phyloP scores from a whole-genome alignment of 2,888 invertebrate species.

The Scaptomyza tumidula region DNA sequence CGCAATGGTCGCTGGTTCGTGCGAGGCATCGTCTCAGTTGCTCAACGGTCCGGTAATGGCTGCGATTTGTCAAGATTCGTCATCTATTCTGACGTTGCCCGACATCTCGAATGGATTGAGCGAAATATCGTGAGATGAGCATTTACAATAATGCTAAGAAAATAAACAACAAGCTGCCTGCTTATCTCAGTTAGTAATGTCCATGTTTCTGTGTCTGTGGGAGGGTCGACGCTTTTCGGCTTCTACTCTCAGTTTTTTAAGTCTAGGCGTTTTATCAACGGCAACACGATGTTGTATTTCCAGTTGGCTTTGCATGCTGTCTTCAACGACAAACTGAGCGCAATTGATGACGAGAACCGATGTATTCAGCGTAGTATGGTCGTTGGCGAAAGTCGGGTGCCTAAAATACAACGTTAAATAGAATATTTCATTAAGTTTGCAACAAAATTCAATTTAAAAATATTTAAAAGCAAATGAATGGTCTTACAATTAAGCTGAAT shows the following conservation, averaged over 20 bases:
- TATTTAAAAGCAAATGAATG: too few species aligned
- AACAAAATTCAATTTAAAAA: too few species aligned
- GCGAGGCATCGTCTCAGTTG: constrained; percentile 85
- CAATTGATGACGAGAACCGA: too few species aligned
- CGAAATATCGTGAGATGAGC: constrained; percentile 76
- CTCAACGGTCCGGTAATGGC: constrained; percentile 79
- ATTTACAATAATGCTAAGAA: constrained; percentile 3
- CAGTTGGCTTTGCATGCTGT: constrained; percentile 57
- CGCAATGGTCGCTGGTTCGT: constrained; percentile 83
- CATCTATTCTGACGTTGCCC: constrained; percentile 87
- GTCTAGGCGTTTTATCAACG: constrained; percentile 12
- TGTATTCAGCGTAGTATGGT: too few species aligned
- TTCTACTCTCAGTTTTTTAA: constrained; percentile 8
- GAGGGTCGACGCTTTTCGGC: background rate
- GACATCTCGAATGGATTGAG: constrained; percentile 86
- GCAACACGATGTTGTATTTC: constrained; percentile 60
- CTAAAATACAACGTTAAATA: too few species aligned
- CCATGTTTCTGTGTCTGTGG: constrained; percentile 8
- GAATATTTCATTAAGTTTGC: too few species aligned
- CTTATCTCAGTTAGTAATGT: constrained; percentile 25
- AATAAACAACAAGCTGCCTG: constrained; percentile 42
- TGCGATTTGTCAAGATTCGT: constrained; percentile 87
- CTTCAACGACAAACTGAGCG: constrained; percentile 8
- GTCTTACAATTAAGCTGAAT: too few species aligned
- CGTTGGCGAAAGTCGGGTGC: too few species aligned